Conservation (phyloP, 2,888 invertebrate species). For the Phortica okadai region DNA sequence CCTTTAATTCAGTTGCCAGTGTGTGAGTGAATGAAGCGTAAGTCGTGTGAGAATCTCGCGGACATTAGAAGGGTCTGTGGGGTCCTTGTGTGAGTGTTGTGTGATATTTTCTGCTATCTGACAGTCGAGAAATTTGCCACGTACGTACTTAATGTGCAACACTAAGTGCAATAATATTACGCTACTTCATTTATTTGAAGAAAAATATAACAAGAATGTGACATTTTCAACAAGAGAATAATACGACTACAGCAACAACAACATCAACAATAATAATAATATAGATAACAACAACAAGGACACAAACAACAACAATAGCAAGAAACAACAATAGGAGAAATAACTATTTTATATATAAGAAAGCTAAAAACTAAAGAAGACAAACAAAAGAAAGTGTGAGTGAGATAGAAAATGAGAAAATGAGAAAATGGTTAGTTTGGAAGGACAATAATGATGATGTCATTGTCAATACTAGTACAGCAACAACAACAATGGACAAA, state of each 20-base stretch:
- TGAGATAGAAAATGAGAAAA: neutral
- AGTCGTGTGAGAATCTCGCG: too few species aligned
- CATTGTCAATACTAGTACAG: constrained; percentile 71
- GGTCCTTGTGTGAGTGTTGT: neutral
- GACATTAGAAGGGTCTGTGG: neutral
- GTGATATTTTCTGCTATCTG: neutral
- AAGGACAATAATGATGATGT: constrained; percentile 73
- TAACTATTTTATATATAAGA: neutral
- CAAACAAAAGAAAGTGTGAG: constrained; percentile 15
- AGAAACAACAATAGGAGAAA: constrained; percentile 31
- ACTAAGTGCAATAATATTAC: constrained; percentile 73
- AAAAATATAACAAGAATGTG: constrained; percentile 72
- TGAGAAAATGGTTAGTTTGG: constrained; percentile 41
- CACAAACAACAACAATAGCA: constrained; percentile 42
- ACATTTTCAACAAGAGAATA: constrained; percentile 49
- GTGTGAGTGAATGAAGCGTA: too few species aligned
- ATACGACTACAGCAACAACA: constrained; percentile 37
- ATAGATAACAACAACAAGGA: constrained; percentile 40
- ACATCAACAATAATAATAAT: constrained; percentile 39
- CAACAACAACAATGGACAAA: constrained; percentile 46
- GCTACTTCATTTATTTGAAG: constrained; percentile 73
- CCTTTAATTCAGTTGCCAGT: too few species aligned
- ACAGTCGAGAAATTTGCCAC: constrained; percentile 63
- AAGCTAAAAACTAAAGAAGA: constrained; percentile 35
- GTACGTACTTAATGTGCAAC: constrained; percentile 68